phyloP scores from a whole-genome alignment of 2,797 vertebrate genomes.

The Myotis vivesi region DNA sequence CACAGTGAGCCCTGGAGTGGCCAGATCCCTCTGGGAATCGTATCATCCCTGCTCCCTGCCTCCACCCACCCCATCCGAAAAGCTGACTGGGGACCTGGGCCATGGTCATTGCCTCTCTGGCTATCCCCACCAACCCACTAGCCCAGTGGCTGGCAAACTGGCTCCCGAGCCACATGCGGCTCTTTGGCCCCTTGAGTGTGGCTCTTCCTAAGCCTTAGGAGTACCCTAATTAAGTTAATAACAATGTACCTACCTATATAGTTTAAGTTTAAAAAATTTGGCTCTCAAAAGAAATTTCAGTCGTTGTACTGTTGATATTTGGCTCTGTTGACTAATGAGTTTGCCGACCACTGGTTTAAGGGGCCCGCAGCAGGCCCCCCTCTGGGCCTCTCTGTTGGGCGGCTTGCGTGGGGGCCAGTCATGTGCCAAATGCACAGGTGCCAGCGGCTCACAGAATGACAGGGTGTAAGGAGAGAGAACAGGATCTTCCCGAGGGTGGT shows the following conservation, averaged over 20 bases:
- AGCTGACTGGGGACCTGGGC: neutral
- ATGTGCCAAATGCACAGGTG: conserved; percentile 33
- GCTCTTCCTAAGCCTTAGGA: no score
- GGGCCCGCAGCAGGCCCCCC: neutral
- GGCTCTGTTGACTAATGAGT: no score
- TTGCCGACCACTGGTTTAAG: no score
- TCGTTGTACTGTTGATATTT: no score
- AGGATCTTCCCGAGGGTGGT: neutral
- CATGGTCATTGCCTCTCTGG: neutral
- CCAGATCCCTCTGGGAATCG: neutral
- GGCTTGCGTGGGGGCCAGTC: neutral
- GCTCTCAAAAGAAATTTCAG: no score
- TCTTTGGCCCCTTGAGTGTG: no score
- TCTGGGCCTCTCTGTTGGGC: conserved; percentile 32
- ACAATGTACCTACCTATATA: no score
- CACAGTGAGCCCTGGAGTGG: neutral
- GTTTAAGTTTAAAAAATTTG: no score
- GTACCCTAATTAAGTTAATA: no score
- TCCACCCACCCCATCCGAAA: neutral
- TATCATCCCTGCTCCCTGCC: no score
- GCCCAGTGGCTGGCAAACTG: neutral
- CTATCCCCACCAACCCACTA: neutral
- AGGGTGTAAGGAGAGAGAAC: neutral
- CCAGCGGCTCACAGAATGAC: neutral
- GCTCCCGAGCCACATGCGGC: no score